Percentiles rank a stretch among this genome's conserved stretches.
Evolutionary conservation across 2,888 invertebrate genomes (phyloP).

Genomic region (Leptinotarsa rubiginosa): DNA sequence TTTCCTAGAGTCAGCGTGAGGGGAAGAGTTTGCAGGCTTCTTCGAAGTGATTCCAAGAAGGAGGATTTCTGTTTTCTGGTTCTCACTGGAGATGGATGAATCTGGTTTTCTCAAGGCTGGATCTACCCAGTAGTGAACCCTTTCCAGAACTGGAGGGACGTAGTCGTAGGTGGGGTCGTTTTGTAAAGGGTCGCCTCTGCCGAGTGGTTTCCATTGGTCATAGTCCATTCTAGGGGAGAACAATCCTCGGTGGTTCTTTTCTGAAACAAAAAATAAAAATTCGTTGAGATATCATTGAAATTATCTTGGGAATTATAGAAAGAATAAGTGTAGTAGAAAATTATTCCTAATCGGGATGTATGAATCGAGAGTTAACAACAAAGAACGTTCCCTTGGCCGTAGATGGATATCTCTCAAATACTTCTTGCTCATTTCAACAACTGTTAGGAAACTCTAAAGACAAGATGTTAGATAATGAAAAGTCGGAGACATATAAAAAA

Average conservation of each 20-base stretch:
- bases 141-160: constrained; percentile 82
- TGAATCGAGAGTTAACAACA: too few relatives aligned
- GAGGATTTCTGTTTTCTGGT: constrained; percentile 75
- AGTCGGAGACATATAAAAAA: too few relatives aligned
- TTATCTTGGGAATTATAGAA: neutral
- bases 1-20: constrained; percentile 60
- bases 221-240: constrained; percentile 85
- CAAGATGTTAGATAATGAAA: too few relatives aligned
- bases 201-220: constrained; percentile 87
- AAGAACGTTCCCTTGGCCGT: too few relatives aligned
- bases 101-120: constrained; percentile 72
- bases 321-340: too few relatives aligned
- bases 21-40: constrained; percentile 70
- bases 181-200: constrained; percentile 83
- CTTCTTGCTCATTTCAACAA: too few relatives aligned
- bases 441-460: too few relatives aligned
- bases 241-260: constrained; percentile 58
- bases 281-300: neutral
- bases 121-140: constrained; percentile 85
- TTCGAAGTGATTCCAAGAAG: constrained; percentile 78
- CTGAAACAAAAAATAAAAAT: constrained; percentile 28
- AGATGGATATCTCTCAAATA: too few relatives aligned
- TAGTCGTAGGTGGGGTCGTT: constrained; percentile 89
- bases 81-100: constrained; percentile 67
- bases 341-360: too few relatives aligned